Conservation (phyloP, 2,888 invertebrate species). For the Drosophila meridiana region DNA sequence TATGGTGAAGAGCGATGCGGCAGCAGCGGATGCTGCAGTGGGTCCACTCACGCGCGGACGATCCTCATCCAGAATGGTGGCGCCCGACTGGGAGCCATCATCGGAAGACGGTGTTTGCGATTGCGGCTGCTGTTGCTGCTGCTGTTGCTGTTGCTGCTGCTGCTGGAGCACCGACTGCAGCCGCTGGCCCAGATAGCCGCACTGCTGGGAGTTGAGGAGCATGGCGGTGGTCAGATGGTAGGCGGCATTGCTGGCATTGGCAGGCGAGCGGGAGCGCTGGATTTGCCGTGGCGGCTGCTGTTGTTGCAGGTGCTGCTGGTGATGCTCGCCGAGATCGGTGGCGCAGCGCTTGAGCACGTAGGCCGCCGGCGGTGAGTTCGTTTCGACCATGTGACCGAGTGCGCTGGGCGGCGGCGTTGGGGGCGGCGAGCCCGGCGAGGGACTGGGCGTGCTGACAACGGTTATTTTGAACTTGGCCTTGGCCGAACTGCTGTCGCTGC, state of each 20-base stretch:
- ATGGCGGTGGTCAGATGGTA: constrained; percentile 85
- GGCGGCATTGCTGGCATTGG: constrained; percentile 74
- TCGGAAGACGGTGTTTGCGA: constrained; percentile 83
- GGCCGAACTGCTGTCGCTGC: constrained; percentile 45
- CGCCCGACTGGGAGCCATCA: constrained; percentile 82
- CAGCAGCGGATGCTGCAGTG: constrained; percentile 85
- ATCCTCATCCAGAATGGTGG: constrained; percentile 81
- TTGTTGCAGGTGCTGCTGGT: constrained; percentile 59
- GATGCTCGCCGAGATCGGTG: constrained; percentile 67
- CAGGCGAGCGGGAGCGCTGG: constrained; percentile 53
- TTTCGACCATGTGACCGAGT: constrained; percentile 79
- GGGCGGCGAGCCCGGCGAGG: constrained; percentile 81
- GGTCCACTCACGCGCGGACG: constrained; percentile 60
- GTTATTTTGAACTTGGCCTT: constrained; percentile 84
- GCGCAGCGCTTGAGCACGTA: constrained; percentile 82
- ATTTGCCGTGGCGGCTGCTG: constrained; percentile 68
- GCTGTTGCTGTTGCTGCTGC: constrained; percentile 73
- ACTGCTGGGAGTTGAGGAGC: constrained; percentile 84
- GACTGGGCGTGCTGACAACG: constrained; percentile 82
- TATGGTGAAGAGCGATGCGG: constrained; percentile 91
- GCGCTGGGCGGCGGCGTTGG: constrained; percentile 77
- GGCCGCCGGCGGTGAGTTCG: constrained; percentile 79
- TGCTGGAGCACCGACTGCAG: constrained; percentile 84
- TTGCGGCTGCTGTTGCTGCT: constrained; percentile 66
- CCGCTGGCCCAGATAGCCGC: constrained; percentile 84